These are phyloP conservation scores for Herpailurus yagouaroundi DNA, from an alignment of 2,113 vertebrate genomes.

Conservation along the genomic window DNA sequence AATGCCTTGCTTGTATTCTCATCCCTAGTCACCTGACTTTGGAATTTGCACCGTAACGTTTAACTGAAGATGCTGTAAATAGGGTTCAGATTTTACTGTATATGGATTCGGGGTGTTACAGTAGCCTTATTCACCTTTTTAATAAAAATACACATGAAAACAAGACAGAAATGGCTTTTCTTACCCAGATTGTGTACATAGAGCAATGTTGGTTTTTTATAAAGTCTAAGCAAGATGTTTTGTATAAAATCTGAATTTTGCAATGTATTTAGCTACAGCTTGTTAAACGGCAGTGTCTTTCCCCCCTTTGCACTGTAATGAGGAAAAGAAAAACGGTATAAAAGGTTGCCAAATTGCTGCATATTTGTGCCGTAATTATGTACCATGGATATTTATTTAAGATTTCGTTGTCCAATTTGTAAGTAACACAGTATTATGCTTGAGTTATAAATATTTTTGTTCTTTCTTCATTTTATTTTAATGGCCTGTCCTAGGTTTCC, in stretches of 20 bases:
- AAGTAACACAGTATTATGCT: conserved; percentile 98
- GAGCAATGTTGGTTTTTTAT: conserved; percentile 95
- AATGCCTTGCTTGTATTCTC: conserved; percentile 99
- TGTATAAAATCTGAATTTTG: conserved; percentile 99
- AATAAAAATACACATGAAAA: conserved; percentile 87
- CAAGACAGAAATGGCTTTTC: conserved; percentile 94
- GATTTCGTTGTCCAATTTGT: conserved; percentile 97
- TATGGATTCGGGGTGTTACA: conserved; percentile 97
- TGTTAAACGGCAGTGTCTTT: conserved; percentile 94
- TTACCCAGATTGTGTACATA: conserved; percentile 96
- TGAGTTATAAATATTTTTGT: conserved; percentile 93
- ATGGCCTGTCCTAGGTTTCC: conserved; percentile 90
- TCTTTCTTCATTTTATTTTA: conserved; percentile 87
- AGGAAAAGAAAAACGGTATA: conserved; percentile 92
- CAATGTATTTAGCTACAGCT: conserved; percentile 99
- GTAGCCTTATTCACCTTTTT: conserved; percentile 99
- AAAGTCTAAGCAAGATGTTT: conserved; percentile 99
- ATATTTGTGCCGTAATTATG: conserved; percentile 99
- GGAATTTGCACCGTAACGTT: conserved; percentile 97
- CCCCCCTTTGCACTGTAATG: conserved; percentile 97
- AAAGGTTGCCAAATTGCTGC: conserved; percentile 99
- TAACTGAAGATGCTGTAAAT: conserved; percentile 99
- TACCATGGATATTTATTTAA: conserved; percentile 99
- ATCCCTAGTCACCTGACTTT: conserved; percentile 93
- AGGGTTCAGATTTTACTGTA: conserved; percentile 96